Conservation (phyloP, 1,140 invertebrate genomes). For the Chlorops oryzae region DNA sequence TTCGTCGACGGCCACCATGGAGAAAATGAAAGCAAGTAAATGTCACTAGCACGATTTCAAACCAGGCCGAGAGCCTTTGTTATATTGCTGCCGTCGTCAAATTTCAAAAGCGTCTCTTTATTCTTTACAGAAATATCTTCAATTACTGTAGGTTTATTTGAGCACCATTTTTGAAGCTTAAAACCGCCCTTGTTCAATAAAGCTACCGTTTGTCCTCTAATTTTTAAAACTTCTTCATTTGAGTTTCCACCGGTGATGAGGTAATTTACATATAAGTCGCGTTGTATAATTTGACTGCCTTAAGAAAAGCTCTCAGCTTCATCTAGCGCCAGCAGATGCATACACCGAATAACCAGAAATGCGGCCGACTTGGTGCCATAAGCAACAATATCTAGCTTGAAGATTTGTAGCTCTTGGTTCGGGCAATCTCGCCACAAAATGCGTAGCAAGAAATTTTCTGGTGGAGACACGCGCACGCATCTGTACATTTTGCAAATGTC, state of each 20-base stretch:
- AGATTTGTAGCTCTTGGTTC: not conserved
- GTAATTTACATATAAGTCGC: no score
- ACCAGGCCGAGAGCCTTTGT: constrained; percentile 8
- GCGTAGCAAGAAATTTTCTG: constrained; percentile 11
- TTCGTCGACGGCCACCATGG: not conserved
- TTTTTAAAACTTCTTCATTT: no score
- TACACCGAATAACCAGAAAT: not conserved
- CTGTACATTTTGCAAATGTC: constrained; percentile 22
- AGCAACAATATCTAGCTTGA: constrained; percentile 30
- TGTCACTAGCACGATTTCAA: constrained; percentile 9
- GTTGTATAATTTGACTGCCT: no score
- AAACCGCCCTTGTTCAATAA: constrained; percentile 27
- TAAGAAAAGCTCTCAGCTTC: constrained; percentile 23
- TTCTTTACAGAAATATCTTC: not conserved
- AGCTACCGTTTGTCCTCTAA: constrained; percentile 10
- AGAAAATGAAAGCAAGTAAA: constrained; percentile 2
- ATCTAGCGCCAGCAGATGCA: constrained; percentile 2
- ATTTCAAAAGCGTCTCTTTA: constrained; percentile 9
- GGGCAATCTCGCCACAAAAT: constrained; percentile 4
- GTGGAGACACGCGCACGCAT: constrained; percentile 6
- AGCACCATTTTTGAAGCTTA: constrained; percentile 43
- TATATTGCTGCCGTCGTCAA: constrained; percentile 10
- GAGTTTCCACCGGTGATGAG: no score
- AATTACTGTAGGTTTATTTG: constrained; percentile 24
- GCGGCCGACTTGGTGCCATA: constrained; percentile 26